Conservation (phyloP, 2,888 invertebrate genomes). For the Patella depressa region DNA sequence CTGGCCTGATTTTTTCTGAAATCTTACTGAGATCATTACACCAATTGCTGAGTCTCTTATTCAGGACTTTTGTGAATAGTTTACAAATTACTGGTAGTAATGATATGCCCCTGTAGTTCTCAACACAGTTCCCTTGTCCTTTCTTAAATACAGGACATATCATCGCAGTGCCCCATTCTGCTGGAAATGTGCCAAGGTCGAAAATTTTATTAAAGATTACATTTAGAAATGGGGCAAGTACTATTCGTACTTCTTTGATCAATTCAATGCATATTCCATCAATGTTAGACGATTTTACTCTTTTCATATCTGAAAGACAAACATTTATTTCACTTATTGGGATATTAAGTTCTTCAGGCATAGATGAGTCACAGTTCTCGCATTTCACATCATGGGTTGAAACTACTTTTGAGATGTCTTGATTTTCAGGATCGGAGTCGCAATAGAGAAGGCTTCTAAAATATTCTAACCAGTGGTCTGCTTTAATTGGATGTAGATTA, state of each 20-base stretch:
- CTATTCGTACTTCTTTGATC: neutral
- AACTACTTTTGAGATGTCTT: neutral
- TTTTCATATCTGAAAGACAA: neutral
- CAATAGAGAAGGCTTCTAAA: no score
- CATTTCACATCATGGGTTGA: neutral
- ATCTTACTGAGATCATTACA: neutral
- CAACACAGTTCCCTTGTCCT: no score
- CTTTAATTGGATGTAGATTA: no score
- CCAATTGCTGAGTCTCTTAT: neutral
- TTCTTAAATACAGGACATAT: no score
- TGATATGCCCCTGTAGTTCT: neutral
- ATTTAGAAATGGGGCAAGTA: neutral
- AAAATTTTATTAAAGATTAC: no score
- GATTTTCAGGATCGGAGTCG: neutral
- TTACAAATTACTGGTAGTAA: neutral
- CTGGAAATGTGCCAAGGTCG: no score
- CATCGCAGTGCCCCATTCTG: no score
- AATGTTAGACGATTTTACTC: neutral
- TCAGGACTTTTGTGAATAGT: constrained; percentile 1
- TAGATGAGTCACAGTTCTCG: neutral
- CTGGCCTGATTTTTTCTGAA: neutral
- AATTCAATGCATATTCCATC: neutral
- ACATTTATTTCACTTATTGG: neutral
- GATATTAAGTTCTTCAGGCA: neutral
- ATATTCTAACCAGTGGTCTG: no score